Conservation (phyloP, 2,888 invertebrate genomes). For the Acanthacorydalis orientalis region DNA sequence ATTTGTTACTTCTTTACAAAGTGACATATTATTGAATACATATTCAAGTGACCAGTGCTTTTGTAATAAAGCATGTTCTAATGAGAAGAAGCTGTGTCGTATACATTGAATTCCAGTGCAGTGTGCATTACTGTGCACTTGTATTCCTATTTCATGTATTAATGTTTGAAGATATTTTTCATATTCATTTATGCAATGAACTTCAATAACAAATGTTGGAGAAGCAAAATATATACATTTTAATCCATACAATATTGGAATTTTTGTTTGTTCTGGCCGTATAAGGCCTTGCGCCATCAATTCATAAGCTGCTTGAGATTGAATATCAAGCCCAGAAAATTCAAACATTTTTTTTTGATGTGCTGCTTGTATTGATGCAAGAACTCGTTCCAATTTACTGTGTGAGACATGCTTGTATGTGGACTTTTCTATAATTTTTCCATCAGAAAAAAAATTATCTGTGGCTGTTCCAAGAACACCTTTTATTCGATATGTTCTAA, state of each 20-base stretch:
- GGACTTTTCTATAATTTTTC: constrained; percentile 51
- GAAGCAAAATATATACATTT: constrained; percentile 65
- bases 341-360: constrained; percentile 78
- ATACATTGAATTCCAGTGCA: constrained; percentile 67
- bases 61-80: constrained; percentile 57
- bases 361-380: constrained; percentile 66
- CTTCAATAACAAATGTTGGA: constrained; percentile 74
- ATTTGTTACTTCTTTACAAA: constrained; percentile 34
- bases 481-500: constrained; percentile 54
- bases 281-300: constrained; percentile 68
- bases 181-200: constrained; percentile 75
- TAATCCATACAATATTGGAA: constrained; percentile 71
- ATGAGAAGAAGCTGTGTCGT: constrained; percentile 63
- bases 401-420: constrained; percentile 53
- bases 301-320: constrained; percentile 82
- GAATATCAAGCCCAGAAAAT: constrained; percentile 59
- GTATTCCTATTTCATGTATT: constrained; percentile 70
- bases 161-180: constrained; percentile 58
- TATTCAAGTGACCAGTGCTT: constrained; percentile 67
- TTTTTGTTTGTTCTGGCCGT: constrained; percentile 48
- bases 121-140: constrained; percentile 62
- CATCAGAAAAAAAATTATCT: constrained; percentile 51
- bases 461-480: constrained; percentile 64
- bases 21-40: constrained; percentile 45
- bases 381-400: constrained; percentile 50